These are phyloP conservation scores for Pecten maximus DNA, from an alignment of 2,888 invertebrate genomes.

Conservation along the genomic window DNA sequence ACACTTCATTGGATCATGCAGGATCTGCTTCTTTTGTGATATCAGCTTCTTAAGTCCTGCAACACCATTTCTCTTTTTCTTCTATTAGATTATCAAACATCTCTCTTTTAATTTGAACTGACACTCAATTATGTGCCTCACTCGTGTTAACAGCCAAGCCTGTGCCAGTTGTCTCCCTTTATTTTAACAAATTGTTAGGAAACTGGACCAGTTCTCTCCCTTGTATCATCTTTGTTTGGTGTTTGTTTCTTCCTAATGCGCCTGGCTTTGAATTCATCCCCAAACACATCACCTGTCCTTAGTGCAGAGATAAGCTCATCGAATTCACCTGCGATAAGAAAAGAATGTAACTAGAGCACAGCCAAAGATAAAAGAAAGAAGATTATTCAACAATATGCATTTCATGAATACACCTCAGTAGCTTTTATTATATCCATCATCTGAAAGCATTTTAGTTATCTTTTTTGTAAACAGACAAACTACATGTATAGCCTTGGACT, in stretches of 20 bases:
- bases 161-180: background rate
- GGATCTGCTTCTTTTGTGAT: too few relatives aligned
- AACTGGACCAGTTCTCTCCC: slow-evolving; percentile 46
- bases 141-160: background rate
- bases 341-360: background rate
- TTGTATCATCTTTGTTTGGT: slow-evolving; percentile 42
- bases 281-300: slow-evolving; percentile 96
- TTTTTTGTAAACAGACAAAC: too few relatives aligned
- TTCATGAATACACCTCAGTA: too few relatives aligned
- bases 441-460: too few relatives aligned
- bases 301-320: slow-evolving; percentile 97
- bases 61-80: background rate
- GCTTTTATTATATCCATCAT: too few relatives aligned
- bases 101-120: background rate
- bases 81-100: background rate
- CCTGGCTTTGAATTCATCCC: slow-evolving; percentile 96
- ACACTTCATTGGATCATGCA: too few relatives aligned
- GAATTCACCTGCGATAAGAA: slow-evolving; percentile 89
- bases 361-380: too few relatives aligned
- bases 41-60: too few relatives aligned
- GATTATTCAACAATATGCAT: too few relatives aligned
- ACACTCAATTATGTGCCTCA: too few relatives aligned
- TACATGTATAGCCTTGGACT: too few relatives aligned
- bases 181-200: background rate
- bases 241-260: slow-evolving; percentile 87